Base-by-base conservation (phyloP, 2,888 invertebrate genomes). In the Carcina quercana region DNA sequence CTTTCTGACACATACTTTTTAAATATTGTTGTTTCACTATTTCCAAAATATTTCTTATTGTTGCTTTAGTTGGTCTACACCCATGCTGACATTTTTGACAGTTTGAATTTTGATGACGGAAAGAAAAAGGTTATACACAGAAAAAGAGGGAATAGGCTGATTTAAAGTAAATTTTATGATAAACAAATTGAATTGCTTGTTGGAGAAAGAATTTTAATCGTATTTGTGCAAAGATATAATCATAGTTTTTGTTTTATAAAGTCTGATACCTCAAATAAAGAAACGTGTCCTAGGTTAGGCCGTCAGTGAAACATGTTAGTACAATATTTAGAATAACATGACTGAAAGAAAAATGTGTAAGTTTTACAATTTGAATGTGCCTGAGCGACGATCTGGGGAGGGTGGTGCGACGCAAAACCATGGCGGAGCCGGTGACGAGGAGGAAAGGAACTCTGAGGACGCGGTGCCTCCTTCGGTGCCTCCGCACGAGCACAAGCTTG, bases 401-500 rank as follows among this genome's bases (percentile, higher is more conserved):
- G 55, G 55, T 33, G 66, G 61, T 26, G 61, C 58, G 32, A 47
- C 57, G 38, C 72, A 71, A 33, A 74, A 79, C 53, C 71, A 75
- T 43, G 66, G 57, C 28, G 59, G 49, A 15, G 61, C 45, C 34
- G 50, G 69, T 35, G 78, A 80, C 14, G 80, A 80, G 13, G 79
- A 82, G n/a, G 73, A 73, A 3, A 60, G 75, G 40, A 65, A 62
- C 35, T 43, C 57, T 13, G 78, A 79, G 5, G 76, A 78, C 27
- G 63, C 70, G 27, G 43, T 59, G 38, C 64, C 76, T 34, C 79
- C 75, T 15, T 61, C 62, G 39, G 92, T 94, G 63, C 92, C 90
- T 37, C 89, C 91, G 42, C 90, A 92, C 47, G 96, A 97, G 78
- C 97, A 98, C 74, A 92, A 92, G 70, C 85, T 98, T 56, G 96